Evolutionary conservation across 2,797 vertebrate species (phyloP).

Genomic region (Harpagifer antarcticus): DNA sequence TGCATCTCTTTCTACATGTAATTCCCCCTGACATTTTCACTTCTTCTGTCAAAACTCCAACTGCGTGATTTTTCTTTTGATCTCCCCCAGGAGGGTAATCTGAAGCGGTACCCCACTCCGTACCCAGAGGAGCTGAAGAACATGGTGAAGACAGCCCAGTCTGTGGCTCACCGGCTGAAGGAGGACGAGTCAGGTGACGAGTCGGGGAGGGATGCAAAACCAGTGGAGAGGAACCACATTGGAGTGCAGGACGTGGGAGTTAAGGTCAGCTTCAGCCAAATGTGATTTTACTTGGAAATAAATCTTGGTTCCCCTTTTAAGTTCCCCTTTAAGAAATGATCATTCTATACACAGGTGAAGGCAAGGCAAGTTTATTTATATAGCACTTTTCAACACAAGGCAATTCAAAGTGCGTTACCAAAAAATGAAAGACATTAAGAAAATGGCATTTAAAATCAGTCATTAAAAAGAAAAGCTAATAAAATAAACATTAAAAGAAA

Average conservation of each 20-base stretch:
- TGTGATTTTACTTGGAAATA: background rate
- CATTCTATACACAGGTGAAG: background rate
- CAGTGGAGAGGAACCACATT: slow-evolving; percentile 86
- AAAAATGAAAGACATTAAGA: no score
- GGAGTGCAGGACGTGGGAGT: slow-evolving; percentile 91
- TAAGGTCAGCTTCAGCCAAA: slow-evolving; percentile 84
- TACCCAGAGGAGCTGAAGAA: slow-evolving; percentile 99
- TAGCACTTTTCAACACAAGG: no score
- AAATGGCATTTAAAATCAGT: no score
- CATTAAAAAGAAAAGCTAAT: no score
- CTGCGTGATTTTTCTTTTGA: background rate
- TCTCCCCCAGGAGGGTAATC: slow-evolving; percentile 91
- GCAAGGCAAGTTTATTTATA: no score
- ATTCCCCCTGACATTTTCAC: background rate
- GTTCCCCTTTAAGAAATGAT: background rate
- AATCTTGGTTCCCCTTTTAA: background rate
- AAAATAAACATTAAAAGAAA: no score
- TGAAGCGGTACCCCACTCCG: slow-evolving; percentile 98
- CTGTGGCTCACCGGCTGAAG: slow-evolving; percentile 94
- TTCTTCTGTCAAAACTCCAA: background rate
- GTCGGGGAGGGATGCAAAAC: slow-evolving; percentile 85
- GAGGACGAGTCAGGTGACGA: slow-evolving; percentile 93
- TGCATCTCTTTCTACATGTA: background rate
- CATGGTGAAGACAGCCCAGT: slow-evolving; percentile 99
- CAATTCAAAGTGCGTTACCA: no score